phyloP scores from a whole-genome alignment of 2,888 invertebrate species.

The Julus scandinavius region DNA sequence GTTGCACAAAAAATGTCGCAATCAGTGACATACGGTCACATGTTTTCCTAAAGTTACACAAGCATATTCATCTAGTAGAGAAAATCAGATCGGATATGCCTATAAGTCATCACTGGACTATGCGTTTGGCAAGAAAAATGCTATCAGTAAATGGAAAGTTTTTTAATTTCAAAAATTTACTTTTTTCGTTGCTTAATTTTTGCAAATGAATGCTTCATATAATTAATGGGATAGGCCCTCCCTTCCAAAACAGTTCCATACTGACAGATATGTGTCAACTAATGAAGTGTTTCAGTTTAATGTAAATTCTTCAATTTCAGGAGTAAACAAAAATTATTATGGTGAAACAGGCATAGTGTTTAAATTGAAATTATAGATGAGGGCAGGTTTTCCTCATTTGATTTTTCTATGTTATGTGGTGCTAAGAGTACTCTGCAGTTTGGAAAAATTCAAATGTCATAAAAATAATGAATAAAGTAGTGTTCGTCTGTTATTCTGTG shows the following conservation, averaged over 20 bases:
- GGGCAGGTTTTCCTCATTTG: neutral
- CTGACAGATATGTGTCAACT: neutral
- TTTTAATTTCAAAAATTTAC: constrained; percentile 13
- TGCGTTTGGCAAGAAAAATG: constrained; percentile 1
- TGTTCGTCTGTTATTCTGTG: neutral
- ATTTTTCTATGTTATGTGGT: neutral
- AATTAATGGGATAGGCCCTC: neutral
- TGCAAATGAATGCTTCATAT: neutral
- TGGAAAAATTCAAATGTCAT: neutral
- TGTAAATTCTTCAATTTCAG: neutral
- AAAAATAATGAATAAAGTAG: neutral
- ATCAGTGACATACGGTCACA: no score
- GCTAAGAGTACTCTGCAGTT: neutral
- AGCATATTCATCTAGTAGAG: neutral
- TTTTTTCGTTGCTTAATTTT: neutral
- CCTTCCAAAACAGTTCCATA: neutral
- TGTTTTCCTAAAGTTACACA: neutral
- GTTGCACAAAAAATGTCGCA: no score
- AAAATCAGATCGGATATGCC: neutral
- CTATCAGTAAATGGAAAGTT: neutral
- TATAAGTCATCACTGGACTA: neutral
- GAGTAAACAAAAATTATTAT: neutral
- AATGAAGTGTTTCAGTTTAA: neutral
- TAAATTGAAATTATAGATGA: neutral
- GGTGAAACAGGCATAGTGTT: neutral